Percentiles rank a stretch among this genome's conserved stretches.
Evolutionary conservation across 2,888 invertebrate genomes (phyloP).

Genomic region (Alloscopus bannaensis): DNA sequence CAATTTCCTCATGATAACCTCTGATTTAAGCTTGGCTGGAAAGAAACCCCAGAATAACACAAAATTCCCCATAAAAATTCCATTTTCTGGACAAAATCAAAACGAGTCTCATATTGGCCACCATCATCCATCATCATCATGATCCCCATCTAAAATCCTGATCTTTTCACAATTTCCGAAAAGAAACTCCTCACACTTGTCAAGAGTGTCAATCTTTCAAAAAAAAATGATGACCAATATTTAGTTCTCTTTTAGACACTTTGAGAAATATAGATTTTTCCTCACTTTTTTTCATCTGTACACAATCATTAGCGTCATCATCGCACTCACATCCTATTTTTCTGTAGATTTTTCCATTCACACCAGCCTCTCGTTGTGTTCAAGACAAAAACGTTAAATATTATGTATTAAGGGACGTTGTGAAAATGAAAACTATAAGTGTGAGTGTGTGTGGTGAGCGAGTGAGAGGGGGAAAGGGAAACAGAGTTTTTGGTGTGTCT

Average conservation of each 20-base stretch:
- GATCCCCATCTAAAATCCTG: background rate
- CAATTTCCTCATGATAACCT: constrained; percentile 8
- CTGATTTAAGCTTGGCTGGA: no score
- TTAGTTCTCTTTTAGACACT: no score
- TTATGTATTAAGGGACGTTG: constrained; percentile 63
- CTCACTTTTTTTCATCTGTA: constrained; percentile 14
- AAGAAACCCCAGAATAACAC: no score
- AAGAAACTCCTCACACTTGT: constrained; percentile 3
- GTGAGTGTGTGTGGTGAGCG: constrained; percentile 27
- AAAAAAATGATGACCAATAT: no score
- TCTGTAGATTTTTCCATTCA: background rate
- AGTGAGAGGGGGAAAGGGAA: constrained; percentile 58
- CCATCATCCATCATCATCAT: background rate
- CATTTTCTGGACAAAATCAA: no score
- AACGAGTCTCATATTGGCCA: no score
- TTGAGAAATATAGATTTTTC: no score
- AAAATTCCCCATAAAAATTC: no score
- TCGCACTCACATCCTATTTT: background rate
- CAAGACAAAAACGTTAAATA: constrained; percentile 61
- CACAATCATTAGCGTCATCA: constrained; percentile 3
- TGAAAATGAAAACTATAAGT: constrained; percentile 52
- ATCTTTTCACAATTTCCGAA: background rate
- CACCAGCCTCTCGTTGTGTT: constrained; percentile 32
- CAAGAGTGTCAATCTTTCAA: no score
- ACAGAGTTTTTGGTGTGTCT: constrained; percentile 41